Evolutionary conservation across 1,140 invertebrate species (phyloP).

Genomic region (Choristoneura fumiferana): DNA sequence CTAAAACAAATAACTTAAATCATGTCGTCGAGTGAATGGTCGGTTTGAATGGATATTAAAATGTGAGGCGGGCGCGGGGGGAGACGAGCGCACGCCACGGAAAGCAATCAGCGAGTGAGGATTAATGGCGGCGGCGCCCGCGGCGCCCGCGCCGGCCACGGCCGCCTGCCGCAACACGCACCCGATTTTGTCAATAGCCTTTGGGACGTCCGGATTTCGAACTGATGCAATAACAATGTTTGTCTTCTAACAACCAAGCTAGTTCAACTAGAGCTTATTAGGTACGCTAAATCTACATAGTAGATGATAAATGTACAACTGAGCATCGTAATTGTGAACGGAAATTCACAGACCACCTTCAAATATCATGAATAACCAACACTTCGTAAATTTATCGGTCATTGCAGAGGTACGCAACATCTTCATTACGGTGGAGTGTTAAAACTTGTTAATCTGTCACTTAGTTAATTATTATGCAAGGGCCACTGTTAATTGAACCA

Average conservation of each 20-base stretch:
- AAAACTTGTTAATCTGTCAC: slow-evolving; percentile 72
- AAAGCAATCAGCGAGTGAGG: slow-evolving; percentile 63
- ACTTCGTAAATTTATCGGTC: slow-evolving; percentile 36
- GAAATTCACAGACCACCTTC: slow-evolving; percentile 26
- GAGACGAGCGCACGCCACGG: slow-evolving; percentile 25
- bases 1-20: slow-evolving; percentile 75
- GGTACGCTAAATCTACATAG: too few species aligned
- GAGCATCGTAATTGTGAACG: background rate
- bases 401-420: slow-evolving; percentile 47
- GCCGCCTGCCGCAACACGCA: slow-evolving; percentile 22
- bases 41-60: slow-evolving; percentile 43
- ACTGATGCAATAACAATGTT: background rate
- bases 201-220: slow-evolving; percentile 22
- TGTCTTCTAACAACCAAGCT: too few species aligned
- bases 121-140: slow-evolving; percentile 47
- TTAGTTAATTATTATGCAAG: slow-evolving; percentile 70
- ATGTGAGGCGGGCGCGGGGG: slow-evolving; percentile 25
- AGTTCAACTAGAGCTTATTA: too few species aligned
- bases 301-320: too few species aligned
- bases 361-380: slow-evolving; percentile 35
- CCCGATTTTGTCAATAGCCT: slow-evolving; percentile 42
- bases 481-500: slow-evolving; percentile 64
- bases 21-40: slow-evolving; percentile 49
- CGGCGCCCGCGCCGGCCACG: slow-evolving; percentile 33
- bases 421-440: slow-evolving; percentile 72